phyloP scores from a whole-genome alignment of 1,140 invertebrate species.

The Gonatopus flavifemur region DNA sequence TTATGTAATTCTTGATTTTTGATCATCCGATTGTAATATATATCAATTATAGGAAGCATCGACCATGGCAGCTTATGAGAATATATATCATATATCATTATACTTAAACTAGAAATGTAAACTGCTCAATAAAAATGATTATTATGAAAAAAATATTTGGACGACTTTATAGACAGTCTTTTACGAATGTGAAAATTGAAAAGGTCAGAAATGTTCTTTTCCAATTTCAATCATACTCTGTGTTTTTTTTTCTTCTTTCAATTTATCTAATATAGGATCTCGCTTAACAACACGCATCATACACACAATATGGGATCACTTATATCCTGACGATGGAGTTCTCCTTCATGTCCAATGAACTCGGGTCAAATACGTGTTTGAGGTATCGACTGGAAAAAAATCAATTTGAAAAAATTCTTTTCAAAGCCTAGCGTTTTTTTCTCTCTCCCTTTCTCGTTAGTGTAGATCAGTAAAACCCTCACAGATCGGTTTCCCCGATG shows the following conservation, averaged over 20 bases:
- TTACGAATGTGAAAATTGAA: slow-evolving; percentile 37
- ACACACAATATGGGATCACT: slow-evolving; percentile 33
- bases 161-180: not conserved
- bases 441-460: too few species aligned
- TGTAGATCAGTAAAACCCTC: slow-evolving; percentile 56
- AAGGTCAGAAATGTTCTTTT: slow-evolving; percentile 37
- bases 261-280: slow-evolving; percentile 18
- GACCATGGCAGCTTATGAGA: too few species aligned
- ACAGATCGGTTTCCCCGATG: slow-evolving; percentile 54
- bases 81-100: too few species aligned
- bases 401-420: slow-evolving; percentile 32
- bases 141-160: not conserved
- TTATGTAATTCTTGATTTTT: too few species aligned
- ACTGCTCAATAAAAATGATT: too few species aligned
- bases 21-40: too few species aligned
- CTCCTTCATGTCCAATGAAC: slow-evolving; percentile 29
- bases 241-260: slow-evolving; percentile 17
- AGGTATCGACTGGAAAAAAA: slow-evolving; percentile 20
- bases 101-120: too few species aligned
- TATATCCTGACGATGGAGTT: slow-evolving; percentile 45
- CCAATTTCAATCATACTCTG: slow-evolving; percentile 18
- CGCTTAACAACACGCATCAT: too few species aligned
- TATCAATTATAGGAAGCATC: too few species aligned
- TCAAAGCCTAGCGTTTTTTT: slow-evolving; percentile 22
- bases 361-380: slow-evolving; percentile 32